These are phyloP conservation scores for Rhinichthys klamathensis DNA, from an alignment of 2,113 vertebrate species.

Conservation along the genomic window DNA sequence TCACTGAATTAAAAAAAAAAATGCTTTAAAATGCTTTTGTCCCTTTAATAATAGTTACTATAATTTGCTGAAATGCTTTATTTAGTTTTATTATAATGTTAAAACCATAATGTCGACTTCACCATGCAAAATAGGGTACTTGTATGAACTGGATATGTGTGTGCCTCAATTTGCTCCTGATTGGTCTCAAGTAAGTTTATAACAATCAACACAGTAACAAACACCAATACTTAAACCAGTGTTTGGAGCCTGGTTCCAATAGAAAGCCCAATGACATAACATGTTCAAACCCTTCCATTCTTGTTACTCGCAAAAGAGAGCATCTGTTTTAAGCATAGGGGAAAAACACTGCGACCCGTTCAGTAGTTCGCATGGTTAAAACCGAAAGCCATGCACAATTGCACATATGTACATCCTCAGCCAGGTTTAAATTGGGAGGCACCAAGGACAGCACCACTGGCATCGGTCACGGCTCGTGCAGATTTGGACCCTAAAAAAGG, in stretches of 20 bases:
- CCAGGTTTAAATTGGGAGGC: background rate
- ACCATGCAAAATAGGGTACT: background rate
- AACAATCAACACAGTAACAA: background rate
- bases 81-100: background rate
- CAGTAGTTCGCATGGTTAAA: background rate
- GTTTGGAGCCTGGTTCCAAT: background rate
- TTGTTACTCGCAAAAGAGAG: background rate
- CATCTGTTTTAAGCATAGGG: constrained; percentile 3
- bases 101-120: background rate
- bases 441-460: constrained; percentile 39
- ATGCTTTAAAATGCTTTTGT: background rate
- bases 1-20: no score
- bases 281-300: background rate
- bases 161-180: background rate
- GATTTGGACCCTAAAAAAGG: constrained; percentile 60
- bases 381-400: background rate
- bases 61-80: background rate
- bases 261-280: background rate
- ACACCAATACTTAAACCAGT: background rate
- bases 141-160: background rate
- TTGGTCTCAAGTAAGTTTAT: background rate
- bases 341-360: background rate
- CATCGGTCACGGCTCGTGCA: background rate
- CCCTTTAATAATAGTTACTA: background rate
- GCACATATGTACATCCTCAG: background rate